Conservation (phyloP, 2,113 vertebrate genomes). For the Stomatorhinus ivindoensis region DNA sequence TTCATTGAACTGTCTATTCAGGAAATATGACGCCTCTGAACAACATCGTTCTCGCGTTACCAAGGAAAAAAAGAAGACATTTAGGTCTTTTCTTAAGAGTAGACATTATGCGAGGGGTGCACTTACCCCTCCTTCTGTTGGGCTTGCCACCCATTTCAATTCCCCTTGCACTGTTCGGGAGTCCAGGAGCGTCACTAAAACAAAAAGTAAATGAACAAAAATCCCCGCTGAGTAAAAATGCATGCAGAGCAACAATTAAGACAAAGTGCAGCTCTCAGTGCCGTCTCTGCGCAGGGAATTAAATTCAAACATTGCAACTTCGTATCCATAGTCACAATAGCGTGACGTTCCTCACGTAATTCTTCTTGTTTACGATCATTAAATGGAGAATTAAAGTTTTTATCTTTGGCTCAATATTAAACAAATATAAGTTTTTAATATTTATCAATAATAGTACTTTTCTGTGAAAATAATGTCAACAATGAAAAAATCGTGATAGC, state of each 20-base stretch:
- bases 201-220: conserved; percentile 34
- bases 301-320: background rate
- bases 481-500: background rate
- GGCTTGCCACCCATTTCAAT: conserved; percentile 93
- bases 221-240: background rate
- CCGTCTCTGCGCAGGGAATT: background rate
- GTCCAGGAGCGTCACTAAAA: conserved; percentile 92
- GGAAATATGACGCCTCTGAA: conserved; percentile 15
- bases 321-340: background rate
- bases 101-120: conserved; percentile 12
- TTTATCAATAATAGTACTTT: background rate
- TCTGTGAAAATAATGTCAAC: background rate
- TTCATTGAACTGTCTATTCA: conserved; percentile 15
- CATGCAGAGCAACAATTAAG: background rate
- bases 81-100: conserved; percentile 2
- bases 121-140: conserved; percentile 98
- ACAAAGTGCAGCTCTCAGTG: background rate
- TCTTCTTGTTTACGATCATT: background rate
- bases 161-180: conserved; percentile 94
- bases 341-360: background rate
- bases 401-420: background rate
- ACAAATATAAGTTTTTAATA: background rate
- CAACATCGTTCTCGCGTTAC: conserved; percentile 3
- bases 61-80: conserved; percentile 7
- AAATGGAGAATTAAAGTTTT: background rate